A percentile compares a stretch with the other conserved stretches of the same genome.
phyloP scores from a whole-genome alignment of 2,113 vertebrate genomes.

The Anas platyrhynchos region DNA sequence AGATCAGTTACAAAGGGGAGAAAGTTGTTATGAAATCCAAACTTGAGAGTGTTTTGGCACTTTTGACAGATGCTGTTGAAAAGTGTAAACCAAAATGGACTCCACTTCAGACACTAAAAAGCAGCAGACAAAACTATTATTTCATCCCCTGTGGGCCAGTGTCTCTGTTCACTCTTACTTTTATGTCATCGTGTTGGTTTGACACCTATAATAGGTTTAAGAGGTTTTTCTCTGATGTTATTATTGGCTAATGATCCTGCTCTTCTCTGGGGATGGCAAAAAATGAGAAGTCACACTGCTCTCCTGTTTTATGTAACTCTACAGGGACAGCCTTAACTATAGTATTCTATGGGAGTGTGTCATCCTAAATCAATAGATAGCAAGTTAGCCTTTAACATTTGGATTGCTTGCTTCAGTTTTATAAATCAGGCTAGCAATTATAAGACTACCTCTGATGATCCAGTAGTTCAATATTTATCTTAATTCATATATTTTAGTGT shows the following conservation, averaged over 20 bases:
- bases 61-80: conserved; percentile 50
- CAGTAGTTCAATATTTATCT: background rate
- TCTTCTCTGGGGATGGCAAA: conserved; percentile 40
- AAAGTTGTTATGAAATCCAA: conserved; percentile 47
- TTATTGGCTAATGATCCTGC: conserved; percentile 62
- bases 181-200: conserved; percentile 52
- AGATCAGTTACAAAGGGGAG: conserved; percentile 61
- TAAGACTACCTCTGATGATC: background rate
- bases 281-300: conserved; percentile 48
- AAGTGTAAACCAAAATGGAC: conserved; percentile 41
- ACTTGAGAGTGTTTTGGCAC: conserved; percentile 42
- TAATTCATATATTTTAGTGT: conserved; percentile 5
- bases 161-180: conserved; percentile 32
- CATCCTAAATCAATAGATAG: conserved; percentile 49
- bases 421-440: conserved; percentile 40
- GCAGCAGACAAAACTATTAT: conserved; percentile 61
- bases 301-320: conserved; percentile 32
- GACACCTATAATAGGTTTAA: conserved; percentile 53
- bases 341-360: background rate
- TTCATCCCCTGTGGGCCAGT: conserved; percentile 23
- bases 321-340: background rate
- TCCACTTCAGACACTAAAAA: conserved; percentile 33
- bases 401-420: conserved; percentile 33
- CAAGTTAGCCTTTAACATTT: conserved; percentile 55
- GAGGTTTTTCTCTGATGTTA: conserved; percentile 47